Evolutionary conservation across 2,797 vertebrate genomes (phyloP).

Genomic region (Hemitrygon akajei): DNA sequence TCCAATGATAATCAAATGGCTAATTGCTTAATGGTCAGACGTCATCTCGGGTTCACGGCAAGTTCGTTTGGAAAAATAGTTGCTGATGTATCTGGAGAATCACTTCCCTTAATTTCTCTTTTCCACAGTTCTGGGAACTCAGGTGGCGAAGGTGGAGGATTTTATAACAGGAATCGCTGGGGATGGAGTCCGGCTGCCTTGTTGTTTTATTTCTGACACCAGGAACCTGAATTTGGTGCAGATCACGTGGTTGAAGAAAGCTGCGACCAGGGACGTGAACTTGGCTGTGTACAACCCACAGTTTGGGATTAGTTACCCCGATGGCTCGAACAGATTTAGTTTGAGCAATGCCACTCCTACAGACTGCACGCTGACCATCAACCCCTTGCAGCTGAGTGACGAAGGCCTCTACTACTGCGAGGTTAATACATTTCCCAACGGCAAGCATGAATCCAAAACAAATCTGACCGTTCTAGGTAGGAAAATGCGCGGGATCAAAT

Average conservation of each 20-base stretch:
- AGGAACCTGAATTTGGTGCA: constrained; percentile 60
- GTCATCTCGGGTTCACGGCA: too few relatives aligned
- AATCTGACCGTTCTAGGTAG: constrained; percentile 69
- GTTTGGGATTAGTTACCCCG: constrained; percentile 58
- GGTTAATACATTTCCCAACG: constrained; percentile 74
- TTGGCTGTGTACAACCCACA: constrained; percentile 70
- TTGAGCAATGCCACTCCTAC: constrained; percentile 50
- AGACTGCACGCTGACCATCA: constrained; percentile 67
- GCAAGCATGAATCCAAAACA: constrained; percentile 69
- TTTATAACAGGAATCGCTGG: constrained; percentile 68
- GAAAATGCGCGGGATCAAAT: constrained; percentile 36
- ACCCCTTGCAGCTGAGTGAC: constrained; percentile 57
- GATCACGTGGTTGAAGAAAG: constrained; percentile 73
- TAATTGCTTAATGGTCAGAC: too few relatives aligned
- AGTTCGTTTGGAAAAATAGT: too few relatives aligned
- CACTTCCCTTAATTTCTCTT: not conserved
- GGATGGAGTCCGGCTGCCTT: constrained; percentile 63
- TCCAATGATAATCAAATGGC: too few relatives aligned
- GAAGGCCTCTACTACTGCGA: constrained; percentile 78
- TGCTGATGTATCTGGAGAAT: not conserved
- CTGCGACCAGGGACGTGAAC: constrained; percentile 43
- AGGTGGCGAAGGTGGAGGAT: constrained; percentile 63
- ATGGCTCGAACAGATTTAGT: constrained; percentile 51
- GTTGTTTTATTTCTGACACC: constrained; percentile 53
- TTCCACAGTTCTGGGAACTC: constrained; percentile 54